Percentiles rank a stretch among this genome's conserved stretches.
These are phyloP conservation scores for Lithobates pipiens DNA, from an alignment of 2,797 vertebrate genomes.

Conservation along the genomic window DNA sequence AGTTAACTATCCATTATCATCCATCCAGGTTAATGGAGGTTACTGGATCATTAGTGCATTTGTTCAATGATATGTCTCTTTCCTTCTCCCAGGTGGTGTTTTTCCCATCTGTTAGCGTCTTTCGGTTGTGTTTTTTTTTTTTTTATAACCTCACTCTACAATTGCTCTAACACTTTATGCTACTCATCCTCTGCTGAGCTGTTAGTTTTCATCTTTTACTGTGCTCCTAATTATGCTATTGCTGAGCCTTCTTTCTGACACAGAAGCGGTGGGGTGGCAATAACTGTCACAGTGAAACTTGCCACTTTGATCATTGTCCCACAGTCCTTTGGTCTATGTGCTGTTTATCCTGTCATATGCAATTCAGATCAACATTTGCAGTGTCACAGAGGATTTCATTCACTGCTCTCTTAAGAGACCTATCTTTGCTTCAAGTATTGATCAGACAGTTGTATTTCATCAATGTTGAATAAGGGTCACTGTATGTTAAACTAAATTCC, in stretches of 20 bases:
- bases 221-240: constrained; percentile 21
- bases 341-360: constrained; percentile 45
- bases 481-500: constrained; percentile 51
- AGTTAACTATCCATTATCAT: constrained; percentile 46
- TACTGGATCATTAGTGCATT: constrained; percentile 41
- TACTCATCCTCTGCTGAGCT: constrained; percentile 10
- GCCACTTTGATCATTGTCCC: constrained; percentile 29
- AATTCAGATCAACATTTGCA: constrained; percentile 50
- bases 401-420: constrained; percentile 20
- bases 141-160: neutral
- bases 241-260: constrained; percentile 13
- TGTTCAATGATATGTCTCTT: constrained; percentile 31
- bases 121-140: constrained; percentile 5
- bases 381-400: constrained; percentile 33
- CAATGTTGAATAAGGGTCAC: constrained; percentile 48
- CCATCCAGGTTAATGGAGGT: constrained; percentile 37
- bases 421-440: constrained; percentile 41
- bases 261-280: neutral
- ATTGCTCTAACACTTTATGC: neutral
- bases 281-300: constrained; percentile 23
- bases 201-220: constrained; percentile 1
- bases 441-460: constrained; percentile 50
- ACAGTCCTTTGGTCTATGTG: constrained; percentile 18
- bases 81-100: constrained; percentile 2
- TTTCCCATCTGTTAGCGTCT: constrained; percentile 32